Base-by-base conservation (phyloP, 2,888 invertebrate genomes). In the Drosophila mayaguana region DNA sequence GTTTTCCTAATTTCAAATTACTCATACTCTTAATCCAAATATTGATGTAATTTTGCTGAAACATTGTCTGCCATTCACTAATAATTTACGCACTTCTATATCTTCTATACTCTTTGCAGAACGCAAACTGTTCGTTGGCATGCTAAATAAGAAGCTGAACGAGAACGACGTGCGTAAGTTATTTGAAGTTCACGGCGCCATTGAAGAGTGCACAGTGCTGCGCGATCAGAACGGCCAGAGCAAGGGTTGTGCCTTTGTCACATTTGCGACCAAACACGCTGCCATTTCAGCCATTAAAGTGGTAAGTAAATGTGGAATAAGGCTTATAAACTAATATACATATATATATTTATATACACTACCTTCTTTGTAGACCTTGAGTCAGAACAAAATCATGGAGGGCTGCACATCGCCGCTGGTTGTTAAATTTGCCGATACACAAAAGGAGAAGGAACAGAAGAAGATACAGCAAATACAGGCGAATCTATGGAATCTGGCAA, bases 351-450 rank as follows among this genome's bases (percentile, higher is more conserved):
- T 0, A 46, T n/a, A 25, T 25, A 2, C 2, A 9, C 0, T 11
- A 20, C 6, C 8, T 5, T 32, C 51, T 4, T 12, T 6, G 32
- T 0, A 95, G 95, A 94, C 96, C 76, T 93, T 99, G 94, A 99
- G 99, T 94, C 99, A 99, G 94, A 98, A 98, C 92, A 97, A 98
- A 94, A 99, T 98, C 89, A 99, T 99, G 99, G 99, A 99, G 94
- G 99, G 99, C 56, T 99, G 99, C 93, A 98, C 98, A 80, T 98
- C 98, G 84, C 99, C 99, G 46, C 94, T 99, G 89, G 99, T 99
- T 67, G 99, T 99, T 46, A 99, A 99, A 94, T 99, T 99, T 93
- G 99, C 99, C 61, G 99, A 99, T 93, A 99, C 99, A 72, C 99
- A 99, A 93, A 98, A 99, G 93, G 99, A 99, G 92, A 99, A 99